Evolutionary conservation across 2,888 invertebrate genomes (phyloP).

Genomic region (Calameuta idolon): DNA sequence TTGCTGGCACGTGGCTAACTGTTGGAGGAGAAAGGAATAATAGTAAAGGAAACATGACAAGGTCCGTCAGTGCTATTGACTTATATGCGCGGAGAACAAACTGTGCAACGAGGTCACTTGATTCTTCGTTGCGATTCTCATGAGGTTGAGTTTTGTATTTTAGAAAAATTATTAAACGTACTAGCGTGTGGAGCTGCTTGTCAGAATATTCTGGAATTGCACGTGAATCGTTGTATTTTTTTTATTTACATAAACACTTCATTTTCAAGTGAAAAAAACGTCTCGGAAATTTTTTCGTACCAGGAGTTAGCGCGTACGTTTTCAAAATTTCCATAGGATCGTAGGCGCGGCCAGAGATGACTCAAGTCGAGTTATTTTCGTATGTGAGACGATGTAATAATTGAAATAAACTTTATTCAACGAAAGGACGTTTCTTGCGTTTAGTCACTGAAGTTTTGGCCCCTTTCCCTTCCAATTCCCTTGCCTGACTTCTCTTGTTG

Average conservation of each 20-base stretch:
- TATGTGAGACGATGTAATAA: neutral
- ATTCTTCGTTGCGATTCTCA: neutral
- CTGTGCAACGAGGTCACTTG: neutral
- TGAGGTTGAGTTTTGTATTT: neutral
- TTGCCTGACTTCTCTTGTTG: neutral
- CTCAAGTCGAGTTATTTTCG: constrained; percentile 4
- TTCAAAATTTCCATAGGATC: neutral
- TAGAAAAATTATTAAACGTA: neutral
- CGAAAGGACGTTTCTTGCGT: neutral
- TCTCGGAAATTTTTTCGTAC: neutral
- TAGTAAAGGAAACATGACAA: neutral
- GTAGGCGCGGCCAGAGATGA: neutral
- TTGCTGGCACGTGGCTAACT: constrained; percentile 49
- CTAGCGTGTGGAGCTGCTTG: neutral
- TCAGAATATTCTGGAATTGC: neutral
- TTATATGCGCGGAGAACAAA: neutral
- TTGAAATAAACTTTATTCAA: constrained; percentile 8
- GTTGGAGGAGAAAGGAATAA: neutral
- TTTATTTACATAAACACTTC: neutral
- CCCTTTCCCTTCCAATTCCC: neutral
- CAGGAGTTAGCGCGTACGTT: neutral
- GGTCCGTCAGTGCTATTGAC: neutral
- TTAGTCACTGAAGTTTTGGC: neutral
- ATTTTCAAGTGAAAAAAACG: neutral
- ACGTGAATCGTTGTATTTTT: neutral